Evolutionary conservation across 37 sponge, comb jelly and placozoan species (phyloP).

Genomic region (Halisarca cf. caerulea): DNA sequence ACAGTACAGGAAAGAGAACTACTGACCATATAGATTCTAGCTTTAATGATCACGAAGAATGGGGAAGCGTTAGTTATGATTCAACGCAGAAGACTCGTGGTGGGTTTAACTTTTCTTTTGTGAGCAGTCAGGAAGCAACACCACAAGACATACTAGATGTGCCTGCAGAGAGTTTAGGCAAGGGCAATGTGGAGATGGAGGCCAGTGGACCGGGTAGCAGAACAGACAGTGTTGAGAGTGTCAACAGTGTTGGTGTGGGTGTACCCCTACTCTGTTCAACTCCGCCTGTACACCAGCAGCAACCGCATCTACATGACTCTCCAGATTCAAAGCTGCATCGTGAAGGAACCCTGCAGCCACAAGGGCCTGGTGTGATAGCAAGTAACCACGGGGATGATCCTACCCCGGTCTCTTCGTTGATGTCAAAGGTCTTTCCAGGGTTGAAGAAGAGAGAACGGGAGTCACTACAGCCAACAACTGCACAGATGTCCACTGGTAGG

Average conservation of each 20-base stretch:
- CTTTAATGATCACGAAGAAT: conserved; percentile 82
- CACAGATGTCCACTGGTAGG: background rate
- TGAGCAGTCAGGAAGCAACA: background rate
- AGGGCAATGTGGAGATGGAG: background rate
- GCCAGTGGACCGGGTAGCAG: conserved; percentile 3
- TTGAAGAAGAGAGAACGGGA: conserved; percentile 18
- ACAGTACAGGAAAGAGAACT: background rate
- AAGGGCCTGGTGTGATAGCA: background rate
- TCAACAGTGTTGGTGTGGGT: background rate
- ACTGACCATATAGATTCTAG: conserved; percentile 17
- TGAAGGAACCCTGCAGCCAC: too few species aligned
- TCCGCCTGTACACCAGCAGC: background rate
- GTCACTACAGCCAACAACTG: background rate
- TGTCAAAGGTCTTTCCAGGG: conserved; percentile 75
- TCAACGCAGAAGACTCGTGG: background rate
- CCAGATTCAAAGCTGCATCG: background rate
- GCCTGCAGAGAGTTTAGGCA: background rate
- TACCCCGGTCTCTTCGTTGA: conserved; percentile 68
- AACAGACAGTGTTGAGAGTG: conserved; percentile 7
- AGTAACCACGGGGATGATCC: background rate
- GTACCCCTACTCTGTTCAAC: conserved; percentile 11
- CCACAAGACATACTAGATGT: background rate
- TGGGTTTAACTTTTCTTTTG: background rate
- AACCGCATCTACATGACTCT: background rate
- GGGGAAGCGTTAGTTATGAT: conserved; percentile 69